phyloP scores from a whole-genome alignment of 2,888 invertebrate species.

The Phragmatobia fuliginosa region DNA sequence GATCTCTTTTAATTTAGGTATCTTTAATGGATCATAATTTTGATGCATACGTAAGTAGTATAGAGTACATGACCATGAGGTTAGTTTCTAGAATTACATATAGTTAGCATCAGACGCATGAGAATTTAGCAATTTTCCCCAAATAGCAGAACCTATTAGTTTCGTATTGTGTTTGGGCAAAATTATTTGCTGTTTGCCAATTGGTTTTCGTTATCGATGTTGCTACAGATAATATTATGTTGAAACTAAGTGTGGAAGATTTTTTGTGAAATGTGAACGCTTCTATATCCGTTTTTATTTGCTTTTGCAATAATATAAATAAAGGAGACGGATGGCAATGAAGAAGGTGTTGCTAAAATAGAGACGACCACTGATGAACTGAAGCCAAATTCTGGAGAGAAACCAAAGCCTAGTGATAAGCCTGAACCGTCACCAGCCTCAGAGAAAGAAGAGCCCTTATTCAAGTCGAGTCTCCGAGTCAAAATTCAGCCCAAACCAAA shows the following conservation, averaged over 20 bases:
- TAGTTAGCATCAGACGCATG: constrained; percentile 62
- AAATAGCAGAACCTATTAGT: constrained; percentile 38
- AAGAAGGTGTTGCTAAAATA: constrained; percentile 81
- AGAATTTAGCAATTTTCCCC: constrained; percentile 38
- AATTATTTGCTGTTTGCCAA: constrained; percentile 70
- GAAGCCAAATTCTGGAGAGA: constrained; percentile 75
- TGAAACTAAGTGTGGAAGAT: constrained; percentile 52
- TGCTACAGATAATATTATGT: constrained; percentile 58
- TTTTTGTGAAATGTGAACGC: constrained; percentile 64
- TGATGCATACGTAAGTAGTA: constrained; percentile 43
- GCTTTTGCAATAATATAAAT: constrained; percentile 80
- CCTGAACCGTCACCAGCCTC: constrained; percentile 67
- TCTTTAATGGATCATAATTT: constrained; percentile 23
- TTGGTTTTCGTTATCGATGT: constrained; percentile 69
- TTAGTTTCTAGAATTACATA: constrained; percentile 44
- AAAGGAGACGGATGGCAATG: constrained; percentile 74
- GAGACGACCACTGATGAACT: constrained; percentile 82
- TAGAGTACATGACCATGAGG: constrained; percentile 45
- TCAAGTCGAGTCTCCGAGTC: constrained; percentile 81
- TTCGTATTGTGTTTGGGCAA: constrained; percentile 65
- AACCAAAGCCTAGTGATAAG: constrained; percentile 62
- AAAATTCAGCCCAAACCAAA: constrained; percentile 74
- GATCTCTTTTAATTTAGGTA: constrained; percentile 40
- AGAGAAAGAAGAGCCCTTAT: constrained; percentile 82
- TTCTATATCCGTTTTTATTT: constrained; percentile 77